Evolutionary conservation across 2,113 vertebrate genomes (phyloP).

Genomic region (mouse (Mus musculus)): GRCm39 chr7:36635501-36636000

Average conservation of each 20-base stretch:
- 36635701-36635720: rapidly evolving
- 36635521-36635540: not conserved
- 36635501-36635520: not conserved
- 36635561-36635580: not conserved
- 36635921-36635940: not conserved
- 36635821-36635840: not conserved
- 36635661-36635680: not conserved
- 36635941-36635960: not conserved
- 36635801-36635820: not conserved
- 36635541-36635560: not conserved
- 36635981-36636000: not conserved
- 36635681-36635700: rapidly evolving
- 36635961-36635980: not conserved
- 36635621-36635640: not conserved
- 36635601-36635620: not conserved
- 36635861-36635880: not conserved
- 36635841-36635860: not conserved
- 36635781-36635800: not conserved
- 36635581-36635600: not conserved
- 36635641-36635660: too few species aligned
- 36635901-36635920: rapidly evolving
- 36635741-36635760: not conserved
- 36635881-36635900: rapidly evolving
- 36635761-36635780: not conserved
- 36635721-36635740: not conserved